Percentiles rank a stretch among this genome's conserved stretches.
These are phyloP conservation scores for Elysia crispata DNA, from an alignment of 2,888 invertebrate genomes.

Conservation along the genomic window DNA sequence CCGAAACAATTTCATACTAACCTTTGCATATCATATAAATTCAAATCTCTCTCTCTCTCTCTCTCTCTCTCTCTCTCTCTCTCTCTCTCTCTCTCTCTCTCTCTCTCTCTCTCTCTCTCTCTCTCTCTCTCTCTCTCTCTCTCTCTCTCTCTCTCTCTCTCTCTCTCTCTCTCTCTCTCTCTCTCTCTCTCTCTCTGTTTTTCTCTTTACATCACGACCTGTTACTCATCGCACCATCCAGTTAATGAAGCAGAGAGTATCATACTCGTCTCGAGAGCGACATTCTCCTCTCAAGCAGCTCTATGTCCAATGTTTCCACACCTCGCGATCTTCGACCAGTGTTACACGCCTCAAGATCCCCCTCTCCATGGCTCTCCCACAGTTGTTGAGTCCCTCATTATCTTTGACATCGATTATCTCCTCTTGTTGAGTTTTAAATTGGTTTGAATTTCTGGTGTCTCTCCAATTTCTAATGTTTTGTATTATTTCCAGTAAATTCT, in stretches of 20 bases:
- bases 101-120: background rate
- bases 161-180: background rate
- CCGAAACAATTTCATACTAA: no score
- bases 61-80: background rate
- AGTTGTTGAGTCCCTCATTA: no score
- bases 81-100: background rate
- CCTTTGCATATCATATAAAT: no score
- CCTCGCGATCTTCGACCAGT: background rate
- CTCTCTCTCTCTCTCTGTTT: background rate
- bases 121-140: background rate
- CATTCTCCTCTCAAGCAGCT: no score
- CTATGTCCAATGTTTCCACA: background rate
- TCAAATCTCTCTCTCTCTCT: conserved; percentile 13
- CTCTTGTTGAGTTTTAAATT: no score
- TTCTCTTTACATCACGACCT: background rate
- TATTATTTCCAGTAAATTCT: no score
- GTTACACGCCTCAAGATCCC: background rate
- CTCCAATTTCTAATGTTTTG: no score
- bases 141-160: background rate
- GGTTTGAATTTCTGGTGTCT: no score
- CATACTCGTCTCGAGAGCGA: background rate
- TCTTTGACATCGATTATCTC: no score
- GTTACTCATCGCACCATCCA: background rate
- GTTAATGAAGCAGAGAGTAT: background rate
- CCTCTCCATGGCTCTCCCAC: no score